These are phyloP conservation scores for Laspeyria flexula DNA, from an alignment of 2,888 invertebrate genomes.

Conservation along the genomic window DNA sequence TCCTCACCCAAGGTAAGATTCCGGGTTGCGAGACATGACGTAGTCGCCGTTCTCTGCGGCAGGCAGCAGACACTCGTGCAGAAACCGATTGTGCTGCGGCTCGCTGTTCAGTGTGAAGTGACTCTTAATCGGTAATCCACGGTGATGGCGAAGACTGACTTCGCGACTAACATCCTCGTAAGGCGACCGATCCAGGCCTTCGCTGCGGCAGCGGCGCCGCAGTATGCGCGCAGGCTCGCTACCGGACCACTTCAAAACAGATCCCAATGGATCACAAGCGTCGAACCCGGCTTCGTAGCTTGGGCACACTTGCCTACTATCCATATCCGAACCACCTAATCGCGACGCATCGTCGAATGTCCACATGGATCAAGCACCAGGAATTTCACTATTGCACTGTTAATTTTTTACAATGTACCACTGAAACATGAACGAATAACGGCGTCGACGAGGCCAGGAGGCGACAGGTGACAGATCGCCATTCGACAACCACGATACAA, in stretches of 20 bases:
- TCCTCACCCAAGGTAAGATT: constrained; percentile 68
- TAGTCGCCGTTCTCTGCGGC: constrained; percentile 78
- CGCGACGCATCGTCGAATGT: constrained; percentile 74
- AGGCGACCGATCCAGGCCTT: constrained; percentile 80
- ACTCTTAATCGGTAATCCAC: constrained; percentile 69
- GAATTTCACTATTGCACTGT: constrained; percentile 75
- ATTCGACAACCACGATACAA: constrained; percentile 66
- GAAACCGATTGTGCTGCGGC: constrained; percentile 60
- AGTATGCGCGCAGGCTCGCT: constrained; percentile 74
- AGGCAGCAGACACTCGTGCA: constrained; percentile 74
- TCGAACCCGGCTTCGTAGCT: constrained; percentile 81
- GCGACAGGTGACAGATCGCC: constrained; percentile 75
- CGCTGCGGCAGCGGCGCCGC: constrained; percentile 82
- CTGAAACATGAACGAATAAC: constrained; percentile 68
- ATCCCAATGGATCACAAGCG: constrained; percentile 76
- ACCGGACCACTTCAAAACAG: constrained; percentile 74
- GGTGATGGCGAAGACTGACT: constrained; percentile 57
- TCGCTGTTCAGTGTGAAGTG: constrained; percentile 76
- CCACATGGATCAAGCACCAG: constrained; percentile 72
- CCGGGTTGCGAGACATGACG: constrained; percentile 74
- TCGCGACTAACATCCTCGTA: constrained; percentile 79
- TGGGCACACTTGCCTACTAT: constrained; percentile 77
- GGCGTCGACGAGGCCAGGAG: constrained; percentile 69
- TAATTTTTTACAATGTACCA: constrained; percentile 76
- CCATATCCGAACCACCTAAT: constrained; percentile 76